phyloP scores from a whole-genome alignment of 2,113 vertebrate species.

The Dasypus novemcinctus region DNA sequence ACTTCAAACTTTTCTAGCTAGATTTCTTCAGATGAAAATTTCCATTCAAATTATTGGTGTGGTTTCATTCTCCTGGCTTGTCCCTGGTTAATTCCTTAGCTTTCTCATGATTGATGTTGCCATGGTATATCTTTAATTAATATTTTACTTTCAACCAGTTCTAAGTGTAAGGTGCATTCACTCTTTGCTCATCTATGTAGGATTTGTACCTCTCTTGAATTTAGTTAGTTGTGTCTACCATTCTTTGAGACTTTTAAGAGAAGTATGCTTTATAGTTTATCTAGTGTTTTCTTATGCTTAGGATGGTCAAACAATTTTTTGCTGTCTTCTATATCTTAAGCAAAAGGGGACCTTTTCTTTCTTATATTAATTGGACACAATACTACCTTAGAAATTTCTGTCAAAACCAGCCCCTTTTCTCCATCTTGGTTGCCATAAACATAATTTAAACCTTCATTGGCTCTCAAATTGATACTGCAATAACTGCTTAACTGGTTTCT shows the following conservation, averaged over 20 bases:
- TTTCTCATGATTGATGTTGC: neutral
- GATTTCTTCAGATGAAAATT: neutral
- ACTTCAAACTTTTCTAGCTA: neutral
- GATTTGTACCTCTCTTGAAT: neutral
- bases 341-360: neutral
- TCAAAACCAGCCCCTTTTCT: neutral
- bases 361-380: neutral
- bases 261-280: neutral
- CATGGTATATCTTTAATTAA: neutral
- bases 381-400: neutral
- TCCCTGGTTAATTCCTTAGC: neutral
- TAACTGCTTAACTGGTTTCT: neutral
- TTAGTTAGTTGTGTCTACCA: neutral
- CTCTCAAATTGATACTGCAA: neutral
- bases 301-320: neutral
- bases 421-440: neutral
- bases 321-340: neutral
- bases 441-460: neutral
- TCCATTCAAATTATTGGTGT: neutral
- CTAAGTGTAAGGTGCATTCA: neutral
- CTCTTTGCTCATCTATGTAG: neutral
- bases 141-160: neutral
- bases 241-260: neutral
- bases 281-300: neutral
- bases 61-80: neutral